A percentile compares a stretch with the other conserved stretches of the same genome.
phyloP scores from a whole-genome alignment of 2,113 vertebrate genomes.

The Passer domesticus region DNA sequence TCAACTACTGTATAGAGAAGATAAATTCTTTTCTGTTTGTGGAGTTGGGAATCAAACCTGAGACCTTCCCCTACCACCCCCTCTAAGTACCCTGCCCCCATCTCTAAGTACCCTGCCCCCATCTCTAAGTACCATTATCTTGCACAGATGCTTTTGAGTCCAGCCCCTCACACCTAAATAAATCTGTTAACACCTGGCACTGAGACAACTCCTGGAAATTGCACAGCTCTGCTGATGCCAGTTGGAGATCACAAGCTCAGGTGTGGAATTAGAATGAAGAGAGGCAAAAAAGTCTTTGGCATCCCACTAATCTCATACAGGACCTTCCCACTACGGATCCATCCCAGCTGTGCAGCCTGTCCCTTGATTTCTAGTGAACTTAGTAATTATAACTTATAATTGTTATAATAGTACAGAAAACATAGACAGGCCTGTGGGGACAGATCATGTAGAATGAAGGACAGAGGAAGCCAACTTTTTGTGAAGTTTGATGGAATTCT shows the following conservation, averaged over 20 bases:
- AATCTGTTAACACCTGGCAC: not conserved
- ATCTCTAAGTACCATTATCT: not conserved
- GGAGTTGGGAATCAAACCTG: not conserved
- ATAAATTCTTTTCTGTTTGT: not conserved
- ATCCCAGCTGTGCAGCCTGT: not conserved
- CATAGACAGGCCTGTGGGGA: not conserved
- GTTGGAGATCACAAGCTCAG: not conserved
- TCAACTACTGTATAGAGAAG: not conserved
- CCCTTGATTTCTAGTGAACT: not conserved
- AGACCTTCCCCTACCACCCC: not conserved
- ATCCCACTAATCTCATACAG: not conserved
- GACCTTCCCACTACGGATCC: not conserved
- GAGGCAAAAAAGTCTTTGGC: not conserved
- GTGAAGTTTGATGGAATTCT: not conserved
- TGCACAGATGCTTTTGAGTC: not conserved
- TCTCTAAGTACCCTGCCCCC: not conserved
- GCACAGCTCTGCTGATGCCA: not conserved
- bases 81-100: accelerated
- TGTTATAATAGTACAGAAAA: not conserved
- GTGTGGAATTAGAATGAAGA: not conserved
- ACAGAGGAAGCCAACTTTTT: not conserved
- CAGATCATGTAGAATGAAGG: not conserved
- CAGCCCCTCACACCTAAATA: not conserved
- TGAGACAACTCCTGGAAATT: not conserved
- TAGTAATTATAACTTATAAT: not conserved